phyloP scores from a whole-genome alignment of 2,113 vertebrate species.

The Chascanopsetta lugubris region DNA sequence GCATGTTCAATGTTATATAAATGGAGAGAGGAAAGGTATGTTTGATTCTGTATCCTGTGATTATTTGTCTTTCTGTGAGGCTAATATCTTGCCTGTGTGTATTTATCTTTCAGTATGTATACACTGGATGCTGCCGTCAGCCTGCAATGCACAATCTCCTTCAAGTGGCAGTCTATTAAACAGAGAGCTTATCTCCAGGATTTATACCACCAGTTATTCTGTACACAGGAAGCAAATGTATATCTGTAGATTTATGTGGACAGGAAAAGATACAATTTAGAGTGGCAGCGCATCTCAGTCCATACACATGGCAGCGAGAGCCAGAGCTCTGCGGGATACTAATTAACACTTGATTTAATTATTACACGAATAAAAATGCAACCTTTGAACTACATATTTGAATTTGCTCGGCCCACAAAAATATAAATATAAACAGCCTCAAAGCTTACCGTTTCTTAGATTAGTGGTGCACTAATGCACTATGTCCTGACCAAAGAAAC shows the following conservation, averaged over 20 bases:
- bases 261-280: conserved; percentile 27
- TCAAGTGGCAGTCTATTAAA: conserved; percentile 23
- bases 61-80: conserved; percentile 4
- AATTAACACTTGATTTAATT: background rate
- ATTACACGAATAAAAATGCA: background rate
- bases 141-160: conserved; percentile 28
- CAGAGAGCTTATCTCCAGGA: conserved; percentile 38
- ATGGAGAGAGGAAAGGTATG: background rate
- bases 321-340: background rate
- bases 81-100: background rate
- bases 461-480: background rate
- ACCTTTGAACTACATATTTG: background rate
- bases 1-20: background rate
- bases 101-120: background rate
- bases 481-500: background rate
- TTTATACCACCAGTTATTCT: conserved; percentile 40
- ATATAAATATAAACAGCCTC: no score
- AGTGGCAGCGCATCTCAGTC: background rate
- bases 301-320: conserved; percentile 8
- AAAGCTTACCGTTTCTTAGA: background rate
- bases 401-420: no score
- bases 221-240: conserved; percentile 41
- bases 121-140: conserved; percentile 2
- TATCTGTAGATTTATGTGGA: conserved; percentile 48
- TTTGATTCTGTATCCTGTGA: background rate